Conservation (phyloP, 2,797 vertebrate species). For the Podargus strigoides region DNA sequence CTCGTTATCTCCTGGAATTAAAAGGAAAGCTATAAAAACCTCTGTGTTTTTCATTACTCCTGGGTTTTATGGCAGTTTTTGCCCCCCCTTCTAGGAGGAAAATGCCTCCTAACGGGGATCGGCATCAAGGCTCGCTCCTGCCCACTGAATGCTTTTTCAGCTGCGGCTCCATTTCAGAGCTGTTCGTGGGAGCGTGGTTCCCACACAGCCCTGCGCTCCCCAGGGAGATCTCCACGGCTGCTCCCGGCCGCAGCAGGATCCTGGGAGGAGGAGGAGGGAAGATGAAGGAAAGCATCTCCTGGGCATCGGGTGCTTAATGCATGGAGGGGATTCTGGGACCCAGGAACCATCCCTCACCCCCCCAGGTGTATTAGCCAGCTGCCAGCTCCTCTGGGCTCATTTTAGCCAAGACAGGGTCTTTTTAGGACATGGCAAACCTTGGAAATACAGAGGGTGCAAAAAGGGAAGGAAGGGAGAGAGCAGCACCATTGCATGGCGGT, state of each 20-base stretch:
- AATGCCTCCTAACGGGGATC: background rate
- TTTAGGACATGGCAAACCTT: background rate
- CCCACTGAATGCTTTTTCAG: conserved; percentile 6
- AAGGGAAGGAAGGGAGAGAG: background rate
- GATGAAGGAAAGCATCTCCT: background rate
- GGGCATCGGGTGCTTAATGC: background rate
- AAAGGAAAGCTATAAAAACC: conserved; percentile 1
- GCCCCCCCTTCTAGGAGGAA: background rate
- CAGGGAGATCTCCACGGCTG: background rate
- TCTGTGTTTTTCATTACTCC: background rate
- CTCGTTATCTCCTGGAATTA: background rate
- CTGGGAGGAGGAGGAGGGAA: background rate
- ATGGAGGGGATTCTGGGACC: background rate
- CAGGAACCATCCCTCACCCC: background rate
- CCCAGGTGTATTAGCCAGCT: accelerated
- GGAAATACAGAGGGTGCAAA: background rate
- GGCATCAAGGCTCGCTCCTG: background rate
- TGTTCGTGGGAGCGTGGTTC: background rate
- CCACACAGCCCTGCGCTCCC: background rate
- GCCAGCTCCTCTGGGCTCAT: background rate
- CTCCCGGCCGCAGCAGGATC: background rate
- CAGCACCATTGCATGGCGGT: background rate
- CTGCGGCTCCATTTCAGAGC: background rate
- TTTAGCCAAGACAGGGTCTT: background rate
- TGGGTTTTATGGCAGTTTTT: background rate